Percentiles rank a stretch among this genome's conserved stretches.
phyloP scores from a whole-genome alignment of 2,888 invertebrate species.

The Eupeodes latifasciatus region DNA sequence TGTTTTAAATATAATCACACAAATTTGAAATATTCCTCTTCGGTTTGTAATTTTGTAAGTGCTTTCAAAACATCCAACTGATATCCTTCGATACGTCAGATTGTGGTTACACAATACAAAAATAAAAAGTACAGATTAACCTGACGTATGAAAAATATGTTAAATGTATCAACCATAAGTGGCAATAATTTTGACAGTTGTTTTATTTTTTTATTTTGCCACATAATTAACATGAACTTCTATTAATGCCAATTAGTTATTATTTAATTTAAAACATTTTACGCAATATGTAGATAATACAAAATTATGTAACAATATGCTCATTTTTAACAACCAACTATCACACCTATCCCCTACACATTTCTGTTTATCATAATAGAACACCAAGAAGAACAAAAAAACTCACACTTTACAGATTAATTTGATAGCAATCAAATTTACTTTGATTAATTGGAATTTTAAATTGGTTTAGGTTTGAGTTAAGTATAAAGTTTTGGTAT shows the following conservation, averaged over 20 bases:
- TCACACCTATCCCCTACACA: neutral
- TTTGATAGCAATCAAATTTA: neutral
- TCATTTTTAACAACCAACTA: neutral
- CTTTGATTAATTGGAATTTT: conserved; percentile 30
- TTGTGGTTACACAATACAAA: neutral
- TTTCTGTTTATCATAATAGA: neutral
- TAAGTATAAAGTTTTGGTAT: conserved; percentile 1
- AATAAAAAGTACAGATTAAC: neutral
- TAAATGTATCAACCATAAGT: neutral
- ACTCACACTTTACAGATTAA: neutral
- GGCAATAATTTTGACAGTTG: neutral
- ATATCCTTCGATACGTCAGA: neutral
- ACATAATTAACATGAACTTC: neutral
- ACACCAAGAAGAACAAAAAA: neutral
- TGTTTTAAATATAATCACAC: no score
- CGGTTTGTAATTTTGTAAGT: neutral
- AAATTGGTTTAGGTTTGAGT: conserved; percentile 23
- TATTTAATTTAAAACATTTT: neutral
- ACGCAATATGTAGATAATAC: neutral
- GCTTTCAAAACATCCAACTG: neutral
- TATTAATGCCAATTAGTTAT: neutral
- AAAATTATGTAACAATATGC: neutral
- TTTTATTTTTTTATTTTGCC: neutral
- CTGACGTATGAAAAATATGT: neutral
- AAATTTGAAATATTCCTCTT: neutral